A percentile compares a stretch with the other conserved stretches of the same genome.
phyloP scores from a whole-genome alignment of 2,888 invertebrate species.

The Syritta pipiens region DNA sequence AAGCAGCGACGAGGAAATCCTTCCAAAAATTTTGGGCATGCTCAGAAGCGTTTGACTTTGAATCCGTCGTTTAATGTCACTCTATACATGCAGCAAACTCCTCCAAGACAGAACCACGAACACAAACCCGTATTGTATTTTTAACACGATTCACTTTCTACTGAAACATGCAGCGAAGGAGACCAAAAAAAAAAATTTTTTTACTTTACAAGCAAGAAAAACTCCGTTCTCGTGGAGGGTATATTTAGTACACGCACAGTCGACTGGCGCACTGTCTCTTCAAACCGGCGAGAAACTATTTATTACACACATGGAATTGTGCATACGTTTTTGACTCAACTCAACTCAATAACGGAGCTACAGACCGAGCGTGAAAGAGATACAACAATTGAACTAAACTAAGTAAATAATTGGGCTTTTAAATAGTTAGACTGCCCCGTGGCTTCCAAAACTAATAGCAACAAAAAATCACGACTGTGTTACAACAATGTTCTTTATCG shows the following conservation, averaged over 20 bases:
- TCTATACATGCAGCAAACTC: constrained; percentile 10
- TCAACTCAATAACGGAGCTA: constrained; percentile 34
- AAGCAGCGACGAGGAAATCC: constrained; percentile 41
- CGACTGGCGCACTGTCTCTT: constrained; percentile 35
- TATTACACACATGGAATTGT: constrained; percentile 37
- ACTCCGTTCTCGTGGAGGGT: constrained; percentile 15
- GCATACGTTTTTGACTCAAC: constrained; percentile 16
- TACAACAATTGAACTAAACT: constrained; percentile 14
- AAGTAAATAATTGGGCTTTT: constrained; percentile 6
- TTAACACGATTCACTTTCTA: constrained; percentile 50
- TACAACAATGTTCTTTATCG: constrained; percentile 13
- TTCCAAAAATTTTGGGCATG: constrained; percentile 55
- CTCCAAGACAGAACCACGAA: constrained; percentile 9
- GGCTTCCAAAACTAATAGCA: background rate
- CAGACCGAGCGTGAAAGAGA: constrained; percentile 26
- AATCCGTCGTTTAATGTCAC: constrained; percentile 54
- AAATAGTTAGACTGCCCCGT: background rate
- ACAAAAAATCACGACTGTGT: background rate
- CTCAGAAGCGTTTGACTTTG: constrained; percentile 67
- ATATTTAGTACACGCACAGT: constrained; percentile 45
- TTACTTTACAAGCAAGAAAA: constrained; percentile 8
- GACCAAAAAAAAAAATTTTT: constrained; percentile 5
- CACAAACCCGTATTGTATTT: constrained; percentile 15
- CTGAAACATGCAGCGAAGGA: background rate
- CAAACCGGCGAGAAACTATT: constrained; percentile 35